Base-by-base conservation (phyloP, 2,797 vertebrate species). In the Pipistrellus pipistrellus region DNA sequence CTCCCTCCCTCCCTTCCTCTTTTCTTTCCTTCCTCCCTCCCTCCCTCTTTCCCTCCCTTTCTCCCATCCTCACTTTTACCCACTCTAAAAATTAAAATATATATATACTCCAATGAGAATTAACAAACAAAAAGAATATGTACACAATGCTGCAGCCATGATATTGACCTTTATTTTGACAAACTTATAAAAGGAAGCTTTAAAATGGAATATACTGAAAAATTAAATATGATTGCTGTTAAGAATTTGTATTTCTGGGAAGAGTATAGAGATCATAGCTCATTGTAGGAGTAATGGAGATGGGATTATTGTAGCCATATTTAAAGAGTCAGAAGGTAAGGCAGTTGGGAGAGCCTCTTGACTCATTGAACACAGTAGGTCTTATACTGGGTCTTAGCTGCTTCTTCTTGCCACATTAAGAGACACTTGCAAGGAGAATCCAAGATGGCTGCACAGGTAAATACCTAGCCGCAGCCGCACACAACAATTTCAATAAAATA, bases 161-260 rank as follows among this genome's bases (percentile, higher is more conserved):
- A 44, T 32, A 9, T 1, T 71, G 32, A 68, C 38, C n/a, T 86
- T 88, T 85, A 82, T 83, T 44, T 81, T 38, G 6, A 20, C 27
- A 88, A 81, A 85, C 27, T 46, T 85, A 78, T 9, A 94, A 96
- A 93, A 90, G 15, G 85, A 95, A 69, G 12, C 51, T 51, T 91
- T 85, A 90, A 94, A 82, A 85, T 21, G 27, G 64, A 93, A 84
- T 80, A 84, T 77, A 53, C n/a, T 86, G 44, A 10, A 44, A 83
- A 93, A 89, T 30, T 20, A 30, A 86, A 51, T 75, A 71, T n/a
- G 21, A 35, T 92, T 81, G 32, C 75, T 83, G 6, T 83, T 93
- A 85, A 88, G 64, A 96, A 92, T 75, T 15, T 64, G 25, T 59
- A 66, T 46, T 85, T 95, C 72, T 81, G 35, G 53, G 41, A 82